Percentiles rank a stretch among this genome's conserved stretches.
Conservation (phyloP, 1,140 invertebrate species). For the Trachymyrmex cornetzi region DNA sequence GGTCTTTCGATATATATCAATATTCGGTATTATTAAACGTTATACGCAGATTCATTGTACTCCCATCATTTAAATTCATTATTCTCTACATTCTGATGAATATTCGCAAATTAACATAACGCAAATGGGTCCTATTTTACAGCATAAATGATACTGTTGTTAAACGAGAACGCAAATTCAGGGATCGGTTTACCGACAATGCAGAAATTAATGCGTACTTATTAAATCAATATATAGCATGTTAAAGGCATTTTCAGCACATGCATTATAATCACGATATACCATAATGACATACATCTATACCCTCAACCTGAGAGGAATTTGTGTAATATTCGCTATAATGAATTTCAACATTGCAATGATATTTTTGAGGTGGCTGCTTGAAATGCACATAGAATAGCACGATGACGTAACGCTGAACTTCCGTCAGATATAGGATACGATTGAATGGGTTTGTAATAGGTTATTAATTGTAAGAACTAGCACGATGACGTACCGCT, state of each 20-base stretch:
- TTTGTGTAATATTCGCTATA: slow-evolving; percentile 35
- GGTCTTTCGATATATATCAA: background rate
- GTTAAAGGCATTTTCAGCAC: slow-evolving; percentile 60
- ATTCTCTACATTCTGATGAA: slow-evolving; percentile 1
- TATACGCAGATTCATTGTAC: background rate
- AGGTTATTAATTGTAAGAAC: too few relatives aligned
- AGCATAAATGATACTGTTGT: slow-evolving; percentile 49
- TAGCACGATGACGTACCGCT: background rate
- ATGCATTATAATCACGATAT: slow-evolving; percentile 34
- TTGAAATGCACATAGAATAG: background rate
- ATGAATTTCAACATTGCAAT: background rate
- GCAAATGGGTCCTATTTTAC: slow-evolving; percentile 29
- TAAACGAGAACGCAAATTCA: slow-evolving; percentile 30
- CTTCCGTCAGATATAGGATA: slow-evolving; percentile 3
- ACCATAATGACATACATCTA: slow-evolving; percentile 33
- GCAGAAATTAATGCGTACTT: slow-evolving; percentile 47
- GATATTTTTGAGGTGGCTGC: background rate
- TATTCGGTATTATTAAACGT: slow-evolving; percentile 12
- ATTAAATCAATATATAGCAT: slow-evolving; percentile 64
- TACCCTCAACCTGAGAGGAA: slow-evolving; percentile 27
- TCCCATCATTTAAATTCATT: slow-evolving; percentile 25
- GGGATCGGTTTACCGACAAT: slow-evolving; percentile 37
- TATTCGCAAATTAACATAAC: slow-evolving; percentile 1
- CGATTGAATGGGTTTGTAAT: slow-evolving; percentile 25
- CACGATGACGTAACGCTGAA: background rate